Evolutionary conservation across 2,797 vertebrate species (phyloP).

Genomic region (Malurus splendens): DNA sequence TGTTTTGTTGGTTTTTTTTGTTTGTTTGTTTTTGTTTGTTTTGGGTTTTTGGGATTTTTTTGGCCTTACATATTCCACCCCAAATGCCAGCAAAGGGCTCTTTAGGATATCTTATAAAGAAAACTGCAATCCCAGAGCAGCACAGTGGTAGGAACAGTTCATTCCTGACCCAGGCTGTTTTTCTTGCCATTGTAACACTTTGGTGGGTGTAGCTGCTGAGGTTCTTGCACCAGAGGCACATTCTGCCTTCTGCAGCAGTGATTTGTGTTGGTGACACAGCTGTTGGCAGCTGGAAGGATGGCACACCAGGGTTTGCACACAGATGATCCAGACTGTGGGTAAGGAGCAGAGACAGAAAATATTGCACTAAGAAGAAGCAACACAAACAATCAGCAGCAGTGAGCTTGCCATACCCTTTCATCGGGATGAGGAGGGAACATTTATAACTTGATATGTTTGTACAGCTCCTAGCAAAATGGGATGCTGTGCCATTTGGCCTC

Average conservation of each 20-base stretch:
- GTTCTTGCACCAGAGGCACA: not conserved
- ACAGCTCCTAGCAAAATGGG: not conserved
- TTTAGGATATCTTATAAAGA: not conserved
- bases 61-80: not conserved
- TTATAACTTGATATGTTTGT: not conserved
- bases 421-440: not conserved
- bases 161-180: not conserved
- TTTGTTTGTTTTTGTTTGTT: too few relatives aligned
- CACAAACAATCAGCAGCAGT: not conserved
- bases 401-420: not conserved
- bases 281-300: not conserved
- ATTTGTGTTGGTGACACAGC: not conserved
- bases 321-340: not conserved
- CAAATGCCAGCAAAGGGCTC: not conserved
- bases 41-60: not conserved
- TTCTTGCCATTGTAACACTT: not conserved
- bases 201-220: not conserved
- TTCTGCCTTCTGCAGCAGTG: not conserved
- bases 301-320: not conserved
- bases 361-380: not conserved
- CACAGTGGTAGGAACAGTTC: fast-evolving
- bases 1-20: too few relatives aligned
- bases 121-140: not conserved
- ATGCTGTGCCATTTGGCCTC: constrained; percentile 34
- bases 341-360: not conserved